These are phyloP conservation scores for Taenioides sp. DNA, from an alignment of 2,797 vertebrate species.

Conservation along the genomic window DNA sequence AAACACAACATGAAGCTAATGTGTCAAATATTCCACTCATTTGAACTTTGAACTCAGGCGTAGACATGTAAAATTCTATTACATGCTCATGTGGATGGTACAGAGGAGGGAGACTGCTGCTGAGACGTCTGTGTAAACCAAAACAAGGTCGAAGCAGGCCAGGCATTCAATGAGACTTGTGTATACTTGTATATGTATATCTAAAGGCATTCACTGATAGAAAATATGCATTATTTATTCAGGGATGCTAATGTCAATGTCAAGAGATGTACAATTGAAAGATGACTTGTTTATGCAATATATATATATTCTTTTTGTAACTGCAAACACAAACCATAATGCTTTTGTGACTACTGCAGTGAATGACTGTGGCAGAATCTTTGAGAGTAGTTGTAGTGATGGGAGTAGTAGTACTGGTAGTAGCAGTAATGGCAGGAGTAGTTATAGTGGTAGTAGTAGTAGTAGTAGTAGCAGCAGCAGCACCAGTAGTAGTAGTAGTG, in stretches of 20 bases:
- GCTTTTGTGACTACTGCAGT: not conserved
- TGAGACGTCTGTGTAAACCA: slow-evolving; percentile 42
- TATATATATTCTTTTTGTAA: not conserved
- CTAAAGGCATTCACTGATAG: no score
- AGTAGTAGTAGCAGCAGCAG: not conserved
- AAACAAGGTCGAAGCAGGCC: slow-evolving; percentile 40
- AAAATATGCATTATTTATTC: no score
- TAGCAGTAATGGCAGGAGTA: not conserved
- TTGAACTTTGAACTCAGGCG: slow-evolving; percentile 45
- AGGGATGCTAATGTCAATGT: no score
- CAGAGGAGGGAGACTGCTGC: slow-evolving; percentile 14
- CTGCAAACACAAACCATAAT: not conserved
- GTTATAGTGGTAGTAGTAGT: not conserved
- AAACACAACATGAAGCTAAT: slow-evolving; percentile 68
- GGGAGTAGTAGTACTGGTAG: not conserved
- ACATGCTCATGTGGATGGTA: slow-evolving; percentile 40
- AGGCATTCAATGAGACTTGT: slow-evolving; percentile 29
- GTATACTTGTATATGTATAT: not conserved
- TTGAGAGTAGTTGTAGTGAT: no score
- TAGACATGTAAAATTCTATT: slow-evolving; percentile 33
- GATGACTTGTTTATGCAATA: not conserved
- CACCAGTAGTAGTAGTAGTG: not conserved
- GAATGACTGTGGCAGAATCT: no score
- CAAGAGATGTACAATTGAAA: no score
- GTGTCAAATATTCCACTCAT: slow-evolving; percentile 60